phyloP scores from a whole-genome alignment of 2,888 invertebrate genomes.

The Blastobasis lacticolella region DNA sequence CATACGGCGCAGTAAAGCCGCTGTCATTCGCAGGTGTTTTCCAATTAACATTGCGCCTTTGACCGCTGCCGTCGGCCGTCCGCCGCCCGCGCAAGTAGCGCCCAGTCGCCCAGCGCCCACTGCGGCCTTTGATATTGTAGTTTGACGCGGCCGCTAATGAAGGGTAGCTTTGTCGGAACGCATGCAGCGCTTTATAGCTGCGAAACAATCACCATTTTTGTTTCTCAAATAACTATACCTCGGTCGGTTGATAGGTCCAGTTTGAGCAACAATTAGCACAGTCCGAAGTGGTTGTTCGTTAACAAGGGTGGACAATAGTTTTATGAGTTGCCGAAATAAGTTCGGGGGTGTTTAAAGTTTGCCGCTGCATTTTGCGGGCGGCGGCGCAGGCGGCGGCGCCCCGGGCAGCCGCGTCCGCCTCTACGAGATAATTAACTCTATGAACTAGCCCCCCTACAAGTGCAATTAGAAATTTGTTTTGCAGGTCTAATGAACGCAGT shows the following conservation, averaged over 20 bases:
- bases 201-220: too few relatives aligned
- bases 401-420: slow-evolving; percentile 35
- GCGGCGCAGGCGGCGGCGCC: slow-evolving; percentile 39
- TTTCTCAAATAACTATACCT: too few relatives aligned
- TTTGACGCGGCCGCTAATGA: slow-evolving; percentile 48
- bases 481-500: slow-evolving; percentile 17
- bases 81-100: slow-evolving; percentile 44
- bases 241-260: too few relatives aligned
- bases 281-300: slow-evolving; percentile 35
- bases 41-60: slow-evolving; percentile 71
- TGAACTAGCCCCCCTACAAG: slow-evolving; percentile 54
- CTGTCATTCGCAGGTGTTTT: slow-evolving; percentile 71
- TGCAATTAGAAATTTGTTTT: slow-evolving; percentile 57
- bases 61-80: slow-evolving; percentile 47
- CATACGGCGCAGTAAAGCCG: slow-evolving; percentile 60
- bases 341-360: slow-evolving; percentile 63
- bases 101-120: slow-evolving; percentile 31
- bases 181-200: too few relatives aligned
- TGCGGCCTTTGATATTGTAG: slow-evolving; percentile 49
- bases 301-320: slow-evolving; percentile 53
- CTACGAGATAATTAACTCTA: slow-evolving; percentile 65
- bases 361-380: slow-evolving; percentile 40
- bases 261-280: neutral
- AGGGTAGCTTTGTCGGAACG: slow-evolving; percentile 25
- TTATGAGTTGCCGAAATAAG: slow-evolving; percentile 67